Percentiles rank a stretch among this genome's conserved stretches.
phyloP scores from a whole-genome alignment of 1,140 invertebrate species.

The Zaprionus camerounensis region DNA sequence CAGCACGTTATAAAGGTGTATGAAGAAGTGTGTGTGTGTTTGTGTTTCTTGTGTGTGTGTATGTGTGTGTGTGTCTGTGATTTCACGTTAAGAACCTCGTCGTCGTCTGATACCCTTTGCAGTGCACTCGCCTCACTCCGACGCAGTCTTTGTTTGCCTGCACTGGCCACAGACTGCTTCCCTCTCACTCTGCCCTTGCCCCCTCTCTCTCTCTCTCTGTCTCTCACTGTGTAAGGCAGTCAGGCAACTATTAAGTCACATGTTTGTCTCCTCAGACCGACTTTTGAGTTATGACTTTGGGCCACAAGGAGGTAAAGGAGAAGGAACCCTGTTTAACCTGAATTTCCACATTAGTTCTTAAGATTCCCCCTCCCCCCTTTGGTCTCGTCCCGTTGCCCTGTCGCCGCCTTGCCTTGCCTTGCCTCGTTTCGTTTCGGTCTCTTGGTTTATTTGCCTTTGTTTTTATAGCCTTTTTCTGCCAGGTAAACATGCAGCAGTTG shows the following conservation, averaged over 20 bases:
- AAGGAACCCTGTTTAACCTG: constrained; percentile 73
- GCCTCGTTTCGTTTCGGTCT: constrained; percentile 24
- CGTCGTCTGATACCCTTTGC: constrained; percentile 64
- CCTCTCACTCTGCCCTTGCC: constrained; percentile 10
- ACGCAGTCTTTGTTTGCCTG: constrained; percentile 44
- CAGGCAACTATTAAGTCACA: constrained; percentile 61
- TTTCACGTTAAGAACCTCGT: constrained; percentile 59
- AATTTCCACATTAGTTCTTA: constrained; percentile 74
- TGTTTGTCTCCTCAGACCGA: constrained; percentile 51
- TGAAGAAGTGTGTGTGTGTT: constrained; percentile 2
- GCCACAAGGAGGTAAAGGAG: background rate
- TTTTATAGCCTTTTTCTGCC: constrained; percentile 76
- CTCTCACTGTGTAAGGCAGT: constrained; percentile 11
- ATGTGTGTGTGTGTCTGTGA: constrained; percentile 41
- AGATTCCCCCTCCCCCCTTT: background rate
- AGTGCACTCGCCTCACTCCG: constrained; percentile 4
- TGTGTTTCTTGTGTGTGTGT: constrained; percentile 15
- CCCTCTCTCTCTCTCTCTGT: background rate
- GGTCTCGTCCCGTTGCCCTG: background rate
- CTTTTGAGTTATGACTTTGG: constrained; percentile 79
- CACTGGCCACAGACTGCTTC: constrained; percentile 12
- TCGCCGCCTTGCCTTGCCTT: background rate
- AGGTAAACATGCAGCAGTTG: constrained; percentile 64
- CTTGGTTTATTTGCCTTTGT: constrained; percentile 75
- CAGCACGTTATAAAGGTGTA: constrained; percentile 30